Percentiles rank a stretch among this genome's conserved stretches.
phyloP scores from a whole-genome alignment of 2,113 vertebrate species.

The Onychostruthus taczanowskii region DNA sequence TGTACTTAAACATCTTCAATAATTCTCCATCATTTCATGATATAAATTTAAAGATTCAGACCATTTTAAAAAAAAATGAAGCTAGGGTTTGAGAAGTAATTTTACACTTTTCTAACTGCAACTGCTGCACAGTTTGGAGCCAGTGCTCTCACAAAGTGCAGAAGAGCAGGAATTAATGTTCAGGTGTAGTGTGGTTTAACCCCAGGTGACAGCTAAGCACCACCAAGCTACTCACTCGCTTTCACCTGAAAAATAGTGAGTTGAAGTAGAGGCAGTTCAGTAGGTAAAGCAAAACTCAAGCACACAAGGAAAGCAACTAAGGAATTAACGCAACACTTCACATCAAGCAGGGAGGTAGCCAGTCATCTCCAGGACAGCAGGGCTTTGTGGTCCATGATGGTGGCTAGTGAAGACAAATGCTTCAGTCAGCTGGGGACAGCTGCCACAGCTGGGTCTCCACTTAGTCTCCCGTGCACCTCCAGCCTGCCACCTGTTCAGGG shows the following conservation, averaged over 20 bases:
- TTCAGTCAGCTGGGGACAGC: neutral
- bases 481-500: neutral
- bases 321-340: neutral
- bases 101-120: neutral
- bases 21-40: neutral
- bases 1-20: neutral
- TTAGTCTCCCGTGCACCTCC: neutral
- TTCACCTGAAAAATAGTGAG: neutral
- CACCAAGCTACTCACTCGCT: neutral
- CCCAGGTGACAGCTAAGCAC: neutral
- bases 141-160: neutral
- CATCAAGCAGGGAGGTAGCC: neutral
- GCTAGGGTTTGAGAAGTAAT: neutral
- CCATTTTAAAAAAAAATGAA: neutral
- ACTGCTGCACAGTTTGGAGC: neutral
- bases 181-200: neutral
- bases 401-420: neutral
- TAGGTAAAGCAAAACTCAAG: neutral
- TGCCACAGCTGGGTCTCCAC: neutral
- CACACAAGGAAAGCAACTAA: neutral
- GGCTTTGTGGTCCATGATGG: accelerated
- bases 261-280: neutral
- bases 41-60: neutral
- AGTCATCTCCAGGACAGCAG: neutral
- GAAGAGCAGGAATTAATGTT: neutral